These are phyloP conservation scores for Crypturellus undulatus DNA, from an alignment of 2,113 vertebrate species.

Conservation along the genomic window DNA sequence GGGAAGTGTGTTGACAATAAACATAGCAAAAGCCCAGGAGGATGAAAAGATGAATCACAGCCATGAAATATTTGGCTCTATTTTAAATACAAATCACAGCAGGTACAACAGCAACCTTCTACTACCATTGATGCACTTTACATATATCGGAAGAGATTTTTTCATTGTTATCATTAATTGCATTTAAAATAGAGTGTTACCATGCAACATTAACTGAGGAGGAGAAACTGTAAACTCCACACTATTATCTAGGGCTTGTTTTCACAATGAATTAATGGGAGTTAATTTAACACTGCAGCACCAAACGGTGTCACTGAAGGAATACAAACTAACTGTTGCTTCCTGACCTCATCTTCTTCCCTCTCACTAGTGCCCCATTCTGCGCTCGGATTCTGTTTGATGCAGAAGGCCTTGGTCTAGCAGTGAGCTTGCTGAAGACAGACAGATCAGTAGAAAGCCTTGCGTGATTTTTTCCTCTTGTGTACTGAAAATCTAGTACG, in stretches of 20 bases:
- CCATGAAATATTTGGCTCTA: neutral
- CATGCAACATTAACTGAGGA: constrained; percentile 53
- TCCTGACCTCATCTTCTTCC: neutral
- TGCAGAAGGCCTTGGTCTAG: neutral
- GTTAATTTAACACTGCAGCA: constrained; percentile 65
- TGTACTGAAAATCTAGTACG: neutral
- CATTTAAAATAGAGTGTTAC: constrained; percentile 64
- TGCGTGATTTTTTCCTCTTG: neutral
- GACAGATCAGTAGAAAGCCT: neutral
- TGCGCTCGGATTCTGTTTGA: neutral
- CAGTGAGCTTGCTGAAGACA: neutral
- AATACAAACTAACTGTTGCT: constrained; percentile 50
- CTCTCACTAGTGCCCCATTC: neutral
- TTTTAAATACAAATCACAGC: neutral
- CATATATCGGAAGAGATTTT: neutral
- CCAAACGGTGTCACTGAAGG: constrained; percentile 30
- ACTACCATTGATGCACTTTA: fast-evolving
- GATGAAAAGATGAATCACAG: neutral
- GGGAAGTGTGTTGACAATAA: neutral
- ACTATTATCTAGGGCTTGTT: constrained; percentile 67
- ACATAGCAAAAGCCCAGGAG: neutral
- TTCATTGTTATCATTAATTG: constrained; percentile 28
- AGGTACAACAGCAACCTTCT: neutral
- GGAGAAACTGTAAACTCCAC: constrained; percentile 59
- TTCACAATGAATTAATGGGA: constrained; percentile 73